phyloP scores from a whole-genome alignment of 1,140 invertebrate genomes.

The Bombus confusus region DNA sequence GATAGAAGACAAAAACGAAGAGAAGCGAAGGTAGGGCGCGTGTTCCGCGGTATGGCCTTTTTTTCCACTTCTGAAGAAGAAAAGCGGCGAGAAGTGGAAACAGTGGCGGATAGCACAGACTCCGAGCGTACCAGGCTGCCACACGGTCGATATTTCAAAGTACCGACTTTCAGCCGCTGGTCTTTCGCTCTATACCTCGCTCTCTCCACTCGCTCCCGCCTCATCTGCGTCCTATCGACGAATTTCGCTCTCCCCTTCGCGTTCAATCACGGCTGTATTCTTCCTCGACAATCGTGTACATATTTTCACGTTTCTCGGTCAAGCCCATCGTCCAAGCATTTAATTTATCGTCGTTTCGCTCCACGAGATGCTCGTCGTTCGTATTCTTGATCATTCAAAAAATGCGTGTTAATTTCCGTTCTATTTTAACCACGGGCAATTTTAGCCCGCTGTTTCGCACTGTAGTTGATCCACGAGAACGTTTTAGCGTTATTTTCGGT shows the following conservation, averaged over 20 bases:
- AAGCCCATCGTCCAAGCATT: not conserved
- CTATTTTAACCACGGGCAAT: not conserved
- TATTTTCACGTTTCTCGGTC: not conserved
- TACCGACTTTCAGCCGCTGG: slow-evolving; percentile 77
- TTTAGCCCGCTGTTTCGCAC: too few species aligned
- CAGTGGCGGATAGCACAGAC: slow-evolving; percentile 67
- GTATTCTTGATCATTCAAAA: fast-evolving
- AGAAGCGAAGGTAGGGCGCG: slow-evolving; percentile 4
- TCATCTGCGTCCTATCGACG: slow-evolving; percentile 49
- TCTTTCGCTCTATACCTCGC: slow-evolving; percentile 68
- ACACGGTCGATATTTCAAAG: slow-evolving; percentile 78
- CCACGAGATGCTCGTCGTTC: too few species aligned
- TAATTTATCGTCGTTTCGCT: not conserved
- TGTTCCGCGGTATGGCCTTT: slow-evolving; percentile 62
- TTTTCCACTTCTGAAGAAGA: slow-evolving; percentile 60
- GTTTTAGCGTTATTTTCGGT: slow-evolving; percentile 11
- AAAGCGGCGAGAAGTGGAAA: slow-evolving; percentile 72
- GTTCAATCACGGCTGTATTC: slow-evolving; percentile 46
- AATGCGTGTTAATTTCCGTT: too few species aligned
- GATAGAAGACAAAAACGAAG: not conserved
- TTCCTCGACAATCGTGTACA: not conserved
- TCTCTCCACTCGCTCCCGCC: slow-evolving; percentile 55
- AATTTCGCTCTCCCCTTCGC: slow-evolving; percentile 36
- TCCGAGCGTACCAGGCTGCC: slow-evolving; percentile 66
- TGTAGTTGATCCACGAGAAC: not conserved